Evolutionary conservation across 2,888 invertebrate genomes (phyloP).

Genomic region (Acanthosepion lycidas): DNA sequence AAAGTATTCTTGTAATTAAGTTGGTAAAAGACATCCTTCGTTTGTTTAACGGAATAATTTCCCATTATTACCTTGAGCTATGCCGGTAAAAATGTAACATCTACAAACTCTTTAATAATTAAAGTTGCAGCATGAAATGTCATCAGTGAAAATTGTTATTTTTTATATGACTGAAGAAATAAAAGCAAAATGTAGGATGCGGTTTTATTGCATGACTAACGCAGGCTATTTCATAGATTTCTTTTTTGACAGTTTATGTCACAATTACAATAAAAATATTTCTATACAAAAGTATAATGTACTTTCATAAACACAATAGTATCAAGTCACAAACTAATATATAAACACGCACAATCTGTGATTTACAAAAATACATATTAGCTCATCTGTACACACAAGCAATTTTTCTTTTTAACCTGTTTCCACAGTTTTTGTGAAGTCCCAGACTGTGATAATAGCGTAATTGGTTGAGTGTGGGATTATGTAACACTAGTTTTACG

Average conservation of each 20-base stretch:
- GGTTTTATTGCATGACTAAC: not conserved
- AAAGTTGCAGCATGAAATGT: not conserved
- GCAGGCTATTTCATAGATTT: not conserved
- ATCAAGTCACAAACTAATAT: not conserved
- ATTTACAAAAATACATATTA: not conserved
- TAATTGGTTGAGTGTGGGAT: not conserved
- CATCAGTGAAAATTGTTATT: not conserved
- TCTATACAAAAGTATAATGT: not conserved
- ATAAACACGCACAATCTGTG: not conserved
- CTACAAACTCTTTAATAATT: not conserved
- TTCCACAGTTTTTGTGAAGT: not conserved
- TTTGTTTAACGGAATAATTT: not conserved
- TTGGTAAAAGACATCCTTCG: too few species aligned
- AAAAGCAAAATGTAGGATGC: not conserved
- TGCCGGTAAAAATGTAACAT: not conserved
- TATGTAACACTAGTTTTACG: conserved; percentile 10
- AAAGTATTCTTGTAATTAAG: too few species aligned
- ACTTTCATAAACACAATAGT: not conserved
- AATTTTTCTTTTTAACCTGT: not conserved
- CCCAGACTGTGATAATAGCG: not conserved
- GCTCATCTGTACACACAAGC: not conserved
- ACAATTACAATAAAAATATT: not conserved
- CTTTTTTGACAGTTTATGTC: not conserved
- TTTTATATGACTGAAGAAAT: not conserved
- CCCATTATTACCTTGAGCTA: not conserved